Evolutionary conservation across 2,888 invertebrate species (phyloP), one percentile per base, ranked within the genome.

Genomic region (Argyresthia goedartella): DNA sequence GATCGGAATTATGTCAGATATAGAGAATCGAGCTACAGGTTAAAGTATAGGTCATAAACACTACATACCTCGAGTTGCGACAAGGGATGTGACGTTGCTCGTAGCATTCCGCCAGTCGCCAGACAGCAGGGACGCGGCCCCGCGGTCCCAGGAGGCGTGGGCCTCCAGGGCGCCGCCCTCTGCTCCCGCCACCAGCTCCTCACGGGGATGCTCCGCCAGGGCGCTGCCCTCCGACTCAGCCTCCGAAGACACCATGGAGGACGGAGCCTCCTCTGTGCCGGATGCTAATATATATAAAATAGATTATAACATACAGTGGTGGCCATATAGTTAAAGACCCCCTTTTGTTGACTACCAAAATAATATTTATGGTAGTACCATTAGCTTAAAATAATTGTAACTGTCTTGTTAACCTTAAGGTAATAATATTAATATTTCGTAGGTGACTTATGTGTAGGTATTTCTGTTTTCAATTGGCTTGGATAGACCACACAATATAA

Each of bases 211-310:
- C 44, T 84, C 84, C 0, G 80, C 76, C 15, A 80, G 58, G 15
- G 76, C 65, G 53, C 85, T 82, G 56, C 76, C 79, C 52, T 85
- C 86, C 0, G 85, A 86, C 56, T 86, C 85, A 2, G 81, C 81
- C 56, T 86, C 86, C 51, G 84, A 84, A 1, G 85, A 85, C 39
- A 84, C 82, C 81, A 86, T 81, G 1, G 84, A 84, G 10, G 82
- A 81, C 11, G 81, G 80, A n/a, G 84, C 76, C 53, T 85, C 85
- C 59, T 85, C 85, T n/a, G 72, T 69, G 6, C 76, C 80, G 58
- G 69, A 46, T 14, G 41, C 43, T 50, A 15, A 35, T 11, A 36
- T n/a, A 13, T 1, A 25, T 33, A 47, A 1, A 25, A 8, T n/a
- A 47, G n/a, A 47, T 15, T 44, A n/a, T n/a, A n/a, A n/a, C n/a